Evolutionary conservation across 2,797 vertebrate species (phyloP).

Genomic region (Artibeus lituratus): DNA sequence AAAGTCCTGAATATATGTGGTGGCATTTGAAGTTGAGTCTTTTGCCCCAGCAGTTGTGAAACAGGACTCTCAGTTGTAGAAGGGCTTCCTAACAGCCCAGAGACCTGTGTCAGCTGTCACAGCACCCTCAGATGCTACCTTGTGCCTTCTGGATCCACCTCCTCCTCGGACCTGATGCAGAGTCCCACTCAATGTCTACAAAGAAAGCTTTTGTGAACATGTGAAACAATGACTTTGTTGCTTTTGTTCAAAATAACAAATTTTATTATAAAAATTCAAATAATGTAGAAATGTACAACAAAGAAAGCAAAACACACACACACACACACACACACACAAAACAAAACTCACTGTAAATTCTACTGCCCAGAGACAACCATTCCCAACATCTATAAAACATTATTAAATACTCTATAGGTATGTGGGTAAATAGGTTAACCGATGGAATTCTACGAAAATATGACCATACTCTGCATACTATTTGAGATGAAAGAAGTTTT

Average conservation of each 20-base stretch:
- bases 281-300: not conserved
- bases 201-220: not conserved
- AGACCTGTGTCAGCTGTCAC: not conserved
- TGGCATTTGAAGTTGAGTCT: not conserved
- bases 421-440: not conserved
- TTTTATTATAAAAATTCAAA: not conserved
- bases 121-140: not conserved
- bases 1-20: not conserved
- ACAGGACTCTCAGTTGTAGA: not conserved
- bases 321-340: no score
- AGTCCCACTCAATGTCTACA: not conserved
- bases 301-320: not conserved
- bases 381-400: not conserved
- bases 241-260: constrained; percentile 22
- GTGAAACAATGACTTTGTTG: not conserved
- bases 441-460: not conserved
- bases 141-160: not conserved
- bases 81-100: not conserved
- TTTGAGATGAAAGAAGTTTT: not conserved
- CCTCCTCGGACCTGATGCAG: not conserved
- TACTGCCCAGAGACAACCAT: not conserved
- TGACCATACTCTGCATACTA: not conserved
- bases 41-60: not conserved
- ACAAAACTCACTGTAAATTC: not conserved
- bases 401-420: not conserved